Evolutionary conservation across 1,140 invertebrate species (phyloP).

Genomic region (Apis laboriosa): DNA sequence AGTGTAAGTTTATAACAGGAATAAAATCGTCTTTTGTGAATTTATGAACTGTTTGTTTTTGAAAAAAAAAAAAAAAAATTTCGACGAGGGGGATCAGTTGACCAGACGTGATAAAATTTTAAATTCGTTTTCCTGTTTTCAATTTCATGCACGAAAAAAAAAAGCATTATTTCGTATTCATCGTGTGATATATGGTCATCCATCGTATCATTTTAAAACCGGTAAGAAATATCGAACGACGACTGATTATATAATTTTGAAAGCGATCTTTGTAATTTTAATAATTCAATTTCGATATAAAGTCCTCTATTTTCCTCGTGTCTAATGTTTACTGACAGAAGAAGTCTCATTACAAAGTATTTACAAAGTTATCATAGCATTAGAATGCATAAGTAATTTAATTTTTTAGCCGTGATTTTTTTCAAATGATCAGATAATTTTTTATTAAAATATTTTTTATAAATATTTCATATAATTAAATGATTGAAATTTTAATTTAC

Average conservation of each 20-base stretch:
- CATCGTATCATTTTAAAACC: background rate
- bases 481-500: background rate
- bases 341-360: background rate
- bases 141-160: background rate
- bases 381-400: background rate
- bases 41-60: background rate
- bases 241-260: background rate
- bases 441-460: background rate
- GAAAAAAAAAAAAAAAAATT: background rate
- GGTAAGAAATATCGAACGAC: background rate
- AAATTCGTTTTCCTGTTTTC: background rate
- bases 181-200: too few species aligned
- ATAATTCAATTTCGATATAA: background rate
- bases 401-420: background rate
- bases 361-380: background rate
- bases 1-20: background rate
- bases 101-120: too few species aligned
- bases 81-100: background rate
- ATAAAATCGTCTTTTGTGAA: background rate
- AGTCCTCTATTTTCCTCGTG: background rate
- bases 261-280: background rate
- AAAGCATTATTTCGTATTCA: constrained; percentile 3
- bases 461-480: background rate
- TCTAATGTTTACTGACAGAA: background rate
- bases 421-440: background rate